Base-by-base conservation (phyloP, 2,888 invertebrate genomes). In the Bugulina stolonifera region DNA sequence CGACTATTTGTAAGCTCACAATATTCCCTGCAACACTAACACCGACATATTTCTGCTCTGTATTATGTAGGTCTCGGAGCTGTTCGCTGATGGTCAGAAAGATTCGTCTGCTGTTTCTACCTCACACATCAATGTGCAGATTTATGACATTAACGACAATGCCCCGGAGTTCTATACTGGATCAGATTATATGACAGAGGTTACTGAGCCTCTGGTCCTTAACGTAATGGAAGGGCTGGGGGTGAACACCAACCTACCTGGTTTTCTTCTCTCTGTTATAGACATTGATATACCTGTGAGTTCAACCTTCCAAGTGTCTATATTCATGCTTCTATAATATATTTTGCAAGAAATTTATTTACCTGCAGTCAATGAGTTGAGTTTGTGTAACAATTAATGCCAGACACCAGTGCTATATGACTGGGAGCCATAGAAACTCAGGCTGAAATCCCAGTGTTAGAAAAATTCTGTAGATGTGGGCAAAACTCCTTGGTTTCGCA, bases 121-220 rank as follows among this genome's bases (percentile, higher is more conserved):
- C 14, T 64, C 64, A 14, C 27, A 64, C 27, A 64, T 64, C 10
- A 64, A 22, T 10, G 64, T 64, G 32, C 64, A 64, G n/a, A 64
- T 64, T 10, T 64, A 29, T 34, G 64, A 64, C 64, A 64, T 64
- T 32, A 64, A 64, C 27, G 64, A 64, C n/a, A 64, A 64, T 64
- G 64, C 64, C 5, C 64, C 64, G 5, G 64, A 64, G 34, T 64
- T 64, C 34, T 64, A 64, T 32, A 64, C 64, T 14, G 64, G 32
- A 32, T 22, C 32, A 14, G 22, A 25, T 5, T 64, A 22, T 32
- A n/a, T 29, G 10, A 27, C 10, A 32, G 32, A 32, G 34, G 25
- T 64, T 2, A 32, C n/a, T 2, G 64, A 22, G 27, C 64, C 64
- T 64, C 34, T 64, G 5, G 64, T 64, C 18, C 64, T 64, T 5